Evolutionary conservation across 2,888 invertebrate genomes (phyloP).

Genomic region (Creontiades dilutus): DNA sequence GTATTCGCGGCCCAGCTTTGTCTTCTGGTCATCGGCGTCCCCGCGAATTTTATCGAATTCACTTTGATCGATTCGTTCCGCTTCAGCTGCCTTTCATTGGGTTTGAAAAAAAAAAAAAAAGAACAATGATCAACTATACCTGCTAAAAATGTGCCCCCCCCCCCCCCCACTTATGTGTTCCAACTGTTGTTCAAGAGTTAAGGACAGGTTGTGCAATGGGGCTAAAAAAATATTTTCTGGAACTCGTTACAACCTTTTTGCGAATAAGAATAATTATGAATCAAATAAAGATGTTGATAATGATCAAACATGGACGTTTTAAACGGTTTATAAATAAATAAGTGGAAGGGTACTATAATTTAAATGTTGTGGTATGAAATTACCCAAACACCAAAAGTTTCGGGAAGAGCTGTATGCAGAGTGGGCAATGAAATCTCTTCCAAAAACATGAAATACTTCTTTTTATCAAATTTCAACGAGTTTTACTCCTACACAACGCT

Average conservation of each 20-base stretch:
- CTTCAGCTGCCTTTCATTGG: slow-evolving; percentile 11
- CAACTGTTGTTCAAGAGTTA: neutral
- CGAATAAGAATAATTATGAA: neutral
- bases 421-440: no score
- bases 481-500: no score
- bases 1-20: neutral
- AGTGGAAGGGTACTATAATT: no score
- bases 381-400: no score
- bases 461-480: no score
- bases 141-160: neutral
- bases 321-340: no score
- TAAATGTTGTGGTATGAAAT: no score
- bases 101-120: neutral
- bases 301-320: no score
- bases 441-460: no score
- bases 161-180: no score
- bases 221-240: neutral
- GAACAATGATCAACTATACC: neutral
- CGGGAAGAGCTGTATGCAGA: no score
- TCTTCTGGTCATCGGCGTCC: neutral
- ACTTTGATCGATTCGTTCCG: neutral
- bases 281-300: neutral
- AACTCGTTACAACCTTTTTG: neutral
- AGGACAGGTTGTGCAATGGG: neutral
- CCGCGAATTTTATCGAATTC: neutral